These are phyloP conservation scores for Bolinopsis microptera DNA, from an alignment of 37 sponge, comb jelly and placozoan genomes.

Conservation along the genomic window DNA sequence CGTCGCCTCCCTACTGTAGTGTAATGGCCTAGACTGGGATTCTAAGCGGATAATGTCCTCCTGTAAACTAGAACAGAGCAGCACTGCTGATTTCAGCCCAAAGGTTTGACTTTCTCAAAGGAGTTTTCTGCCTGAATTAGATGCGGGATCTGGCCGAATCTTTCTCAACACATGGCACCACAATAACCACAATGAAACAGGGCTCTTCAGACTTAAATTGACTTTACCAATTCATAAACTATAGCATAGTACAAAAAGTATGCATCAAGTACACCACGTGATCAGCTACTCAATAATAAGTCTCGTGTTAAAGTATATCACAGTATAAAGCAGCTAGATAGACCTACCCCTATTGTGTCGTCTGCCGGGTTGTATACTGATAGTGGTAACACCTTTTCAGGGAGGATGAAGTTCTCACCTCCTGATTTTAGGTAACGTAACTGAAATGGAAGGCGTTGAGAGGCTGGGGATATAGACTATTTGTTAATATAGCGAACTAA, in stretches of 20 bases:
- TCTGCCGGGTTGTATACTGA: constrained; percentile 13
- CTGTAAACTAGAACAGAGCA: background rate
- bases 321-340: too few relatives aligned
- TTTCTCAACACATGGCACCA: too few relatives aligned
- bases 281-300: background rate
- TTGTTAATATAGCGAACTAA: too few relatives aligned
- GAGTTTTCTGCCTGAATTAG: background rate
- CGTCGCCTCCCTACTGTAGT: background rate
- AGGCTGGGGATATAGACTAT: too few relatives aligned
- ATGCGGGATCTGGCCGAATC: too few relatives aligned
- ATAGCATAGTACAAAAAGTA: too few relatives aligned
- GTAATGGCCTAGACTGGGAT: background rate
- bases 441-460: background rate
- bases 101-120: background rate
- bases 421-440: constrained; percentile 46
- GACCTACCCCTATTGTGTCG: background rate
- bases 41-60: background rate
- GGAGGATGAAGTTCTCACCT: background rate
- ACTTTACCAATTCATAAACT: too few relatives aligned
- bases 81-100: background rate
- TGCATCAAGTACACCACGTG: background rate
- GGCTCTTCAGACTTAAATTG: background rate
- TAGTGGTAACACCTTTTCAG: constrained; percentile 21
- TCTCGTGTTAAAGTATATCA: too few relatives aligned
- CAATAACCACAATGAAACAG: background rate